Evolutionary conservation across 2,797 vertebrate species (phyloP), one percentile per base, ranked within the genome.

Genomic region (Ceyx erithaca): DNA sequence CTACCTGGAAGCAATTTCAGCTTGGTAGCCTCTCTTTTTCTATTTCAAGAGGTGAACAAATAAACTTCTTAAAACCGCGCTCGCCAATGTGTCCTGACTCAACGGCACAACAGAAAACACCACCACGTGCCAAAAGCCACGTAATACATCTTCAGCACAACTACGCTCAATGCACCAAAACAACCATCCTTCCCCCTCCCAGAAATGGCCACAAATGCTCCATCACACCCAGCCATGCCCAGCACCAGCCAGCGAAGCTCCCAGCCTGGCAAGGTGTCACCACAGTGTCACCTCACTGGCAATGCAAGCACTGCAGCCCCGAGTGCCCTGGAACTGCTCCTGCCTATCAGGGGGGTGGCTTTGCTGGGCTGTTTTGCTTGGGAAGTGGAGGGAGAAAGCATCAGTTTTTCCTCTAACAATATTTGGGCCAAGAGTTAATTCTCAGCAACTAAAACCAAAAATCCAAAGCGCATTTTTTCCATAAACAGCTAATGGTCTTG

Each of bases 351-450:
- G 72, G 10, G 12, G 82, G 87, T 92, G 88, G 89, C 93, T 93
- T 83, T 62, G 37, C 43, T 22, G 35, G 23, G 59, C 66, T 93
- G 85, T 93, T 95, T 92, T 78, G 81, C 93, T 75, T 80, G 9
- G 22, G 71, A 52, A 92, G 58, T 5, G 4, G 30, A 92, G 46
- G 67, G 52, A 80, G 54, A 85, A 94, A 62, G 76, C 87, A 85
- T 87, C 90, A 78, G 40, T 78, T 94, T 94, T 96, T 94, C 92
- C 92, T 78, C 80, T 87, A 55, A 68, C 18, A 10, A 49, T 66
- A 85, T 55, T 18, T 78, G 68, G 62, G 58, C 86, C 81, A 85
- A 75, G 35, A 93, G 58, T 59, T 82, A 82, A 84, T 88, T 88
- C 84, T 49, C 57, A 66, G 40, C 92, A 88, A 84, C 86, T 82